phyloP scores from a whole-genome alignment of 2,888 invertebrate species.

The Tenthredo distinguenda region DNA sequence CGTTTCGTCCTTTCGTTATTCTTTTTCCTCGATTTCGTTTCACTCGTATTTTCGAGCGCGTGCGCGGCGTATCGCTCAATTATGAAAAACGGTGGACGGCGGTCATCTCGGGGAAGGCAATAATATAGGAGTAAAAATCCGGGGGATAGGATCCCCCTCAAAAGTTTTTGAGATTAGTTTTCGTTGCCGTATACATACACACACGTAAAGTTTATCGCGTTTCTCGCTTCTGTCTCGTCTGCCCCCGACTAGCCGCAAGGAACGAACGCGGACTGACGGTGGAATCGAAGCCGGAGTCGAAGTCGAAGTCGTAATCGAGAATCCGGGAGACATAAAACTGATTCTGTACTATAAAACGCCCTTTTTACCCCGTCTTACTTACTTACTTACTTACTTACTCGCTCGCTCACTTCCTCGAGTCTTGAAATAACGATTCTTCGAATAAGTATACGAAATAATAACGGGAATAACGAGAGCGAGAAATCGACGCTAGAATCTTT shows the following conservation, averaged over 20 bases:
- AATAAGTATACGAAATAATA: too few relatives aligned
- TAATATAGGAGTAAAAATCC: too few relatives aligned
- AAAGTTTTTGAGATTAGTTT: constrained; percentile 6
- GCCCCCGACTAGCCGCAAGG: too few relatives aligned
- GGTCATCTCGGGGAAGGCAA: too few relatives aligned
- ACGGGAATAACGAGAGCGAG: too few relatives aligned
- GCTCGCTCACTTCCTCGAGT: too few relatives aligned
- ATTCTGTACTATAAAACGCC: constrained; percentile 57
- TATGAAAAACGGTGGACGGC: background rate
- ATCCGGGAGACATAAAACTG: constrained; percentile 68
- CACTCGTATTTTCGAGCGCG: background rate
- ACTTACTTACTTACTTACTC: constrained; percentile 18
- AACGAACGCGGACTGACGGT: background rate
- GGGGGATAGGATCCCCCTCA: too few relatives aligned
- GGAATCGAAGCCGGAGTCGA: constrained; percentile 72
- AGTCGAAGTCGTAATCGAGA: constrained; percentile 73
- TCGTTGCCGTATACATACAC: background rate
- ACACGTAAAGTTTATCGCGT: background rate
- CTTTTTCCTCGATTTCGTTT: too few relatives aligned
- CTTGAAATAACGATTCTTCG: too few relatives aligned
- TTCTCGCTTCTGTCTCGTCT: background rate
- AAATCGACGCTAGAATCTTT: too few relatives aligned
- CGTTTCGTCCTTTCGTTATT: too few relatives aligned
- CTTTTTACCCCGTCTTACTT: constrained; percentile 1
- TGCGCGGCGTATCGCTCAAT: background rate